A percentile compares a stretch with the other conserved stretches of the same genome.
phyloP scores from a whole-genome alignment of 2,113 vertebrate species.

The Amia ocellicauda region DNA sequence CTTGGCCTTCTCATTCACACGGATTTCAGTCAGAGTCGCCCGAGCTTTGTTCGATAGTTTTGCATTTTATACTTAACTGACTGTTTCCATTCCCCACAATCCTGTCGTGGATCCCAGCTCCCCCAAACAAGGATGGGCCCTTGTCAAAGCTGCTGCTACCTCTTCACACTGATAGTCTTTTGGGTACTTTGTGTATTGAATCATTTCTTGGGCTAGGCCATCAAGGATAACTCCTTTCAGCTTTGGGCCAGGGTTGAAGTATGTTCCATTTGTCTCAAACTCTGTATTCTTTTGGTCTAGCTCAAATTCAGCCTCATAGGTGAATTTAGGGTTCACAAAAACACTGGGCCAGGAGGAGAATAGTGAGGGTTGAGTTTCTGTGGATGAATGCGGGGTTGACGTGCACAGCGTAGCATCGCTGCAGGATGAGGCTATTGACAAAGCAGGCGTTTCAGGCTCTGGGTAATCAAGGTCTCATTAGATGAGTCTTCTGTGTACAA shows the following conservation, averaged over 20 bases:
- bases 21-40: constrained; percentile 19
- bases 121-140: too few species aligned
- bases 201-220: too few species aligned
- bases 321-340: constrained; percentile 18
- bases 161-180: too few species aligned
- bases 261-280: constrained; percentile 24
- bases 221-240: constrained; percentile 28
- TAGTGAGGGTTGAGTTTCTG: too few species aligned
- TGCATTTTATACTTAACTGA: constrained; percentile 29
- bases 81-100: constrained; percentile 30
- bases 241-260: constrained; percentile 25
- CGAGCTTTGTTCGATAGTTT: constrained; percentile 26
- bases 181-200: too few species aligned
- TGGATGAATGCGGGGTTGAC: constrained; percentile 4
- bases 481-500: too few species aligned
- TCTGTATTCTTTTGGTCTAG: constrained; percentile 22
- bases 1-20: constrained; percentile 27
- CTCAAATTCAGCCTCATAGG: constrained; percentile 22
- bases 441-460: not conserved
- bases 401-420: constrained; percentile 16
- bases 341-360: constrained; percentile 13
- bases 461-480: not conserved
- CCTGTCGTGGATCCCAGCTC: constrained; percentile 21
- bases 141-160: too few species aligned
- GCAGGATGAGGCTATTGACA: constrained; percentile 23